These are phyloP conservation scores for Nasonia oneida DNA, from an alignment of 2,888 invertebrate species.

Conservation along the genomic window DNA sequence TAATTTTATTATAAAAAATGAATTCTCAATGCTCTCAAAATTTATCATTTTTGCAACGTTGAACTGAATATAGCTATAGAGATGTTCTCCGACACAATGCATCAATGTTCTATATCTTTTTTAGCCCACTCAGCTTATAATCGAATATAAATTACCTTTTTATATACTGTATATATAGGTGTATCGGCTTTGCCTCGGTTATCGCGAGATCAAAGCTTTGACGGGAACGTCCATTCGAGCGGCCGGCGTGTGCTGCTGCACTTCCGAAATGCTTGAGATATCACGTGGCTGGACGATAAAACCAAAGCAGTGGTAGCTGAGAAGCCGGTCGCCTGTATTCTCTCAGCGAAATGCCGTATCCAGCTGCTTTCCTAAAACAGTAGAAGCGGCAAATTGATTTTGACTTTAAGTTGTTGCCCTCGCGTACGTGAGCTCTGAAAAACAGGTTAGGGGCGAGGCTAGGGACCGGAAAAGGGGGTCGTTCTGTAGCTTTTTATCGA, in stretches of 20 bases:
- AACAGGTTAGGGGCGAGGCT: background rate
- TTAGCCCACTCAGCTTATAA: conserved; percentile 45
- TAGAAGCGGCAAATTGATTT: conserved; percentile 37
- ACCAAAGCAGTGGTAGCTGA: background rate
- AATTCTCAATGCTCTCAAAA: too few relatives aligned
- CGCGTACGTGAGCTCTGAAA: background rate
- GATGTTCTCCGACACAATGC: background rate
- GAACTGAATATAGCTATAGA: background rate
- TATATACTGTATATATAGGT: background rate
- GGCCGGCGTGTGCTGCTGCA: background rate
- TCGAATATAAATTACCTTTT: conserved; percentile 23
- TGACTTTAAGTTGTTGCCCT: conserved; percentile 26
- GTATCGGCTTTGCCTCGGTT: background rate
- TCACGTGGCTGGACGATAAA: conserved; percentile 16
- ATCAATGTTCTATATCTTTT: background rate
- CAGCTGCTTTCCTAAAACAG: background rate
- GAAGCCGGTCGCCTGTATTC: background rate
- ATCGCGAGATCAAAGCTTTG: conserved; percentile 39
- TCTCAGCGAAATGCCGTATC: background rate
- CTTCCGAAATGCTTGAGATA: conserved; percentile 2
- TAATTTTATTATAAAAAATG: too few relatives aligned
- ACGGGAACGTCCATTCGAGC: conserved; percentile 4
- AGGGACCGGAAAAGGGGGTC: background rate
- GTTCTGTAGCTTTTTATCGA: conserved; percentile 16
- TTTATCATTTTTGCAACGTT: background rate